Conservation (phyloP, 2,113 vertebrate species). For the Cryptotis parvus region DNA sequence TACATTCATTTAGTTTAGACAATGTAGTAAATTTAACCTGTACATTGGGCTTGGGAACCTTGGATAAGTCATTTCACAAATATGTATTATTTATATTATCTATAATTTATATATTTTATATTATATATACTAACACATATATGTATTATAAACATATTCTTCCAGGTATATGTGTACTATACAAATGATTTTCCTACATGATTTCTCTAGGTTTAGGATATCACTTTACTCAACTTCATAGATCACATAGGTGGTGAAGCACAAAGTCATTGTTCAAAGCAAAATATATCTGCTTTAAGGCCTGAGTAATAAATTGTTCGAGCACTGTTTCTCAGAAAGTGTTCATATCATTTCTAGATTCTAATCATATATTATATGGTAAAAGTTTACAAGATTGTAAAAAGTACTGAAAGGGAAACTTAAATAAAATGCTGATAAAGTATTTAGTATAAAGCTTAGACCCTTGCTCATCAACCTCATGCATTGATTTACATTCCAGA, state of each 20-base stretch:
- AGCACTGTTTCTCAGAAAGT: background rate
- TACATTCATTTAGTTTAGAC: background rate
- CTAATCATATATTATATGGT: background rate
- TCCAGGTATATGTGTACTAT: too few relatives aligned
- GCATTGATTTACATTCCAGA: too few relatives aligned
- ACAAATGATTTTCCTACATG: background rate
- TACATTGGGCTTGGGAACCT: background rate
- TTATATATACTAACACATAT: too few relatives aligned
- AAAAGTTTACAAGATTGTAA: background rate
- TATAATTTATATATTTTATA: too few relatives aligned
- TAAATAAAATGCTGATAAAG: too few relatives aligned
- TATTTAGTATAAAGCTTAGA: background rate
- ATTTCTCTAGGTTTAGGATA: background rate
- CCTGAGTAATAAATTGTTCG: background rate
- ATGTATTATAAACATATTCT: background rate
- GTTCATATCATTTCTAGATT: background rate
- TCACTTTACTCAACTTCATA: background rate
- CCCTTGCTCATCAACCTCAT: background rate
- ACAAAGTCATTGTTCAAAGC: background rate
- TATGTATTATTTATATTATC: too few relatives aligned
- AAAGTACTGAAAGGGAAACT: background rate
- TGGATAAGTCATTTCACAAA: constrained; percentile 15
- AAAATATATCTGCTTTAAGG: background rate
- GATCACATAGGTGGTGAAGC: background rate
- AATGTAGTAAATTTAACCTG: background rate